Base-by-base conservation (phyloP, 2,113 vertebrate species). In the Aepyceros melampus region DNA sequence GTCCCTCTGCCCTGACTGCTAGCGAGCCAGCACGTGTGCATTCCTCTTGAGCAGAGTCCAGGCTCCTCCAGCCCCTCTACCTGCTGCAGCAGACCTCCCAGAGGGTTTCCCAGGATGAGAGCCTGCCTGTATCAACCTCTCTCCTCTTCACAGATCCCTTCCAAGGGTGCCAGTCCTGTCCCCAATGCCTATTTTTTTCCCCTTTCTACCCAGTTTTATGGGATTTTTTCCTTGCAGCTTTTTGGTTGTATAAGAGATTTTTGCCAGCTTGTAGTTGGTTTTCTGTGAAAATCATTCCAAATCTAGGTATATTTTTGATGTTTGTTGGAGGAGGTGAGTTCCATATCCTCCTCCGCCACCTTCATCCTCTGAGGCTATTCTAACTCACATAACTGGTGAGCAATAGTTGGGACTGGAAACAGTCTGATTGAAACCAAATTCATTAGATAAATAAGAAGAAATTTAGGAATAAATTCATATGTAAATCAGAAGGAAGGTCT, bases 361-460 rank as follows among this genome's bases (percentile, higher is more conserved):
- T 36, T 55, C 51, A 83, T 83, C 21, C 12, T 83, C 51, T 19
- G 9, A 95, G 31, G 21, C 13, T 82, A 7, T 16, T 93, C 56
- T 89, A 76, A 92, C 89, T 89, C 79, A 89, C 14, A 55, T 21
- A 58, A 4, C 4, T 49, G 21, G 47, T 81, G 31, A 94, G n/a
- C 36, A 58, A 4, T 55, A 43, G n/a, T 5, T 96, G 36, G 47
- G 43, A 86, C 47, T 15, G 81, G n/a, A 94, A 89, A 94, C 21
- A 78, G 67, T n/a, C 23, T n/a, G 53, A 58, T 47, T 91, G 78
- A 93, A n/a, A 78, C 67, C 43, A 91, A 89, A 95, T 84, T n/a
- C 17, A 47, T 40, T 64, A 88, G 19, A 82, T 86, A 89, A 81
- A 71, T 3, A 96, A 93, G 33, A 82, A 84, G 19, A 89, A 89